Percentiles rank a stretch among this genome's conserved stretches.
phyloP scores from a whole-genome alignment of 2,888 invertebrate species.

The Chloroclystis v-ata region DNA sequence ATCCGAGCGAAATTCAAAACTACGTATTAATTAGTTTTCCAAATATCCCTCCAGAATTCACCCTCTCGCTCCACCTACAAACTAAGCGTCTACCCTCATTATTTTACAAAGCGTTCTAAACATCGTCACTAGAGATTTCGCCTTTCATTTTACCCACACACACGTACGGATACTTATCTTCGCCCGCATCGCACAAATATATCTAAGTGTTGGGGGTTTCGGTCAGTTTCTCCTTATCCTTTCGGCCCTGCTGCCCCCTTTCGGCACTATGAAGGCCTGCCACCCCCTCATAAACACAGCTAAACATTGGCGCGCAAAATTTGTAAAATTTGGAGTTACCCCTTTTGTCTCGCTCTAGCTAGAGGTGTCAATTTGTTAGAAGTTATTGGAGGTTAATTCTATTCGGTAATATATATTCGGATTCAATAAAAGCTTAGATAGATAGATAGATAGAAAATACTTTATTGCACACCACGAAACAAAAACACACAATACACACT shows the following conservation, averaged over 20 bases:
- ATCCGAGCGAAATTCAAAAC: not conserved
- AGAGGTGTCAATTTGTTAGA: conserved; percentile 67
- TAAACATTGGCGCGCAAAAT: conserved; percentile 69
- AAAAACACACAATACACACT: no score
- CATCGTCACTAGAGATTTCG: conserved; percentile 43
- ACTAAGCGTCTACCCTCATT: conserved; percentile 51
- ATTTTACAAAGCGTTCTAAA: conserved; percentile 61
- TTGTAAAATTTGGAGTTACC: conserved; percentile 64
- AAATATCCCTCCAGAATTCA: conserved; percentile 40
- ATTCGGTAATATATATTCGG: conserved; percentile 44
- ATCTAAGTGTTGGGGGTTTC: conserved; percentile 68
- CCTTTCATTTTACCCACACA: conserved; percentile 42
- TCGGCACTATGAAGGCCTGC: conserved; percentile 55
- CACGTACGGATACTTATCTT: conserved; percentile 57
- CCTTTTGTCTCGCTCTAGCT: conserved; percentile 53
- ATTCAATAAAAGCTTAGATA: no score
- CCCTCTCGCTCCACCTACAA: conserved; percentile 31
- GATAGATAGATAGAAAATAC: no score
- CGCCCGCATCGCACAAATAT: conserved; percentile 61
- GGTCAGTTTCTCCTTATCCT: conserved; percentile 67
- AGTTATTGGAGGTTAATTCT: conserved; percentile 50
- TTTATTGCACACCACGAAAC: no score
- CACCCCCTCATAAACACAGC: conserved; percentile 65
- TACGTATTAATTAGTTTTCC: conserved; percentile 14
- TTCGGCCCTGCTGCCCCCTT: conserved; percentile 54